Evolutionary conservation across 2,888 invertebrate genomes (phyloP), one percentile per base, ranked within the genome.

Genomic region (Lymantria dispar): DNA sequence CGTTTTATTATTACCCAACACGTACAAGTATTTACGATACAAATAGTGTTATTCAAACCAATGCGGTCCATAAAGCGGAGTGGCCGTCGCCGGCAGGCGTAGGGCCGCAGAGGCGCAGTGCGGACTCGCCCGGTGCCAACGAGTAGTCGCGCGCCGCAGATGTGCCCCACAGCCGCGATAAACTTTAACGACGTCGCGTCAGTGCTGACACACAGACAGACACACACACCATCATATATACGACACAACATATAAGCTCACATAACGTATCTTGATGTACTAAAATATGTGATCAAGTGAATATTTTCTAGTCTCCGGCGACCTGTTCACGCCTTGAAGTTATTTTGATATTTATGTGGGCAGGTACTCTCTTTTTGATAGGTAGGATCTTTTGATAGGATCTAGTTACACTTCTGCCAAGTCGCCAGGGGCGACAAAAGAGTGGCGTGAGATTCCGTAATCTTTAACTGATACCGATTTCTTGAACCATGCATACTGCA

Each of bases 91-190:
- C 22, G 22, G n/a, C n/a, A n/a, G n/a, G n/a, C n/a, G n/a, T n/a
- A n/a, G n/a, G n/a, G 22, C 5, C 22, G 22, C 57, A 52, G 36
- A 43, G 48, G 52, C 48, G 44, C 51, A 54, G 31, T 41, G 43
- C 38, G 38, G 38, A n/a, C 38, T 5, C 11, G 38, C 10, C 22
- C 43, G 48, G 42, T 40, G 44, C 45, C 58, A 58, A 31, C 60
- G 56, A 62, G 62, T 47, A 56, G 54, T 57, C 59, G 60, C 33
- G 33, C 69, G 69, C 48, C 65, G 68, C 80, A 78, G 74, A 78
- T 76, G 79, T 77, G 79, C 68, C 33, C 67, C 69, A 71, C 67
- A 68, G 63, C 56, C 59, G 64, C 59, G 72, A 76, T 78, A 71
- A 78, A 76, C 71, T 65, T 76, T 78, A 71, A 80, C 72, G 78